Evolutionary conservation across 2,797 vertebrate species (phyloP), one percentile per base, ranked within the genome.

Genomic region (Pseudotriccus pelzelni): DNA sequence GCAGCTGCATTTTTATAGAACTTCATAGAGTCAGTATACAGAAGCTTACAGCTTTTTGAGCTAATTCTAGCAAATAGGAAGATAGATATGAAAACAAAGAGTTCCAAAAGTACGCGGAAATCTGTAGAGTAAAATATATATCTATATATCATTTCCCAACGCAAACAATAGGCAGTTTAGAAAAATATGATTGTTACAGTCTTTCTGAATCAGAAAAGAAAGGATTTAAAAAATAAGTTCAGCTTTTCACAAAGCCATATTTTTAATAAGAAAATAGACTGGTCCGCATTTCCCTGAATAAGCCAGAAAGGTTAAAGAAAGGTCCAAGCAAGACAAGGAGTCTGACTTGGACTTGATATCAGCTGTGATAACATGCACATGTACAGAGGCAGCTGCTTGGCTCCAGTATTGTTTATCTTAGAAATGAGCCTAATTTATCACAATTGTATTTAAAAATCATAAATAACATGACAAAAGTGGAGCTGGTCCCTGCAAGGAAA

Each of bases 121-220:
- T 96, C 95, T 95, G 93, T 97, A 97, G 95, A 94, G 91, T 93
- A 97, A 97, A 97, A 98, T 97, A 98, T 95, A 97, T 73, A 87
- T 91, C 20, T 79, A 63, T 94, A 37, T 95, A 96, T 95, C 66
- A 96, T 94, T 97, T 96, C 50, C 68, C 87, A 95, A 94, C 52
- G 86, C 46, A 96, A 96, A 92, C 84, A 91, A 86, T 60, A 69
- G 69, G 72, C 82, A 79, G 53, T 93, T 94, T 97, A 97, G 90
- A 90, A 96, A 92, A 93, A 93, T 93, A 96, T 19, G 68, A 70
- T 63, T 28, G 63, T 87, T 92, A 80, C 72, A 89, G 93, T 89
- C 66, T 72, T 82, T 60, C 62, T 93, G 92, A 93, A 93, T 79
- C 91, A 84, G 62, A 84, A 68, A 92, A 94, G 47, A 87, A 89